phyloP scores from a whole-genome alignment of 2,113 vertebrate genomes.

The Beaufortia kweichowensis region DNA sequence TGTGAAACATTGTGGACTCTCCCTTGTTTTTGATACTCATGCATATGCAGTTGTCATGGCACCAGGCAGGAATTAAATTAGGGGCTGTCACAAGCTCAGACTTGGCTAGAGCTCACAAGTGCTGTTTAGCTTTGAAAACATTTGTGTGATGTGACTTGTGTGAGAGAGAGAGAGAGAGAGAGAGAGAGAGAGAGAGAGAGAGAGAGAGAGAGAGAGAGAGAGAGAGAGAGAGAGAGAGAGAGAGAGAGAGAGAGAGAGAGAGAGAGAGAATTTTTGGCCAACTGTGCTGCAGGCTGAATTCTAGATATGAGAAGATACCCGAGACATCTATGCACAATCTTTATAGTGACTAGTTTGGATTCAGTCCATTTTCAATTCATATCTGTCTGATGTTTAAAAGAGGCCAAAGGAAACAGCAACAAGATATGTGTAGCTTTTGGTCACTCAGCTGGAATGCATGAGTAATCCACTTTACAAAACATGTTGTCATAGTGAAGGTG shows the following conservation, averaged over 20 bases:
- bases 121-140: background rate
- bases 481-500: background rate
- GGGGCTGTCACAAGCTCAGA: conserved; percentile 11
- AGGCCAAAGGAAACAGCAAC: background rate
- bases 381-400: background rate
- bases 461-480: background rate
- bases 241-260: no score
- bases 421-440: background rate
- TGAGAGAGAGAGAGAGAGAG: no score
- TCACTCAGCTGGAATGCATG: background rate
- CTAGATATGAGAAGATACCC: no score
- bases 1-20: background rate
- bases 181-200: no score
- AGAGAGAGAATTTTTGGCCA: no score
- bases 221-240: no score
- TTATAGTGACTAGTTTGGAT: background rate
- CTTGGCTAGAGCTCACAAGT: conserved; percentile 1
- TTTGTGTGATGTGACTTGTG: no score
- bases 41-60: conserved; percentile 25
- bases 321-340: background rate
- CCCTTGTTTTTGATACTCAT: conserved; percentile 2
- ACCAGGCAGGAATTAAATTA: conserved; percentile 22
- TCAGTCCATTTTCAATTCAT: background rate
- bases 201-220: no score
- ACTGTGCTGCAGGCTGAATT: no score